phyloP scores from a whole-genome alignment of 1,140 invertebrate species.

The Cydia amplana region DNA sequence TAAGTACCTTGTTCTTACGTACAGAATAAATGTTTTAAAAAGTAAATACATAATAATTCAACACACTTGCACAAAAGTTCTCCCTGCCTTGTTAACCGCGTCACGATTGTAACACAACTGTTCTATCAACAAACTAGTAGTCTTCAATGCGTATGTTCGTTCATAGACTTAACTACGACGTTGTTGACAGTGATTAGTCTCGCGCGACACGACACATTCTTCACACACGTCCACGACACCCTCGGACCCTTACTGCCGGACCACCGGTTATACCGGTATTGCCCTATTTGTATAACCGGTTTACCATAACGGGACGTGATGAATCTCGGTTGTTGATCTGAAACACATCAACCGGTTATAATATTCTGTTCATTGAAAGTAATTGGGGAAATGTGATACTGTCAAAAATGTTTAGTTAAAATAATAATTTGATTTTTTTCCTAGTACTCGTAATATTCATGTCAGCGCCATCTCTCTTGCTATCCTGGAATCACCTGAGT shows the following conservation, averaged over 20 bases:
- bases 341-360: background rate
- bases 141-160: constrained; percentile 13
- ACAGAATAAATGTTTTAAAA: no score
- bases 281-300: constrained; percentile 49
- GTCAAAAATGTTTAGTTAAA: background rate
- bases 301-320: constrained; percentile 46
- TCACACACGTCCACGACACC: constrained; percentile 47
- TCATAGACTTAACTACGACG: constrained; percentile 42
- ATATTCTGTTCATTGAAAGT: background rate
- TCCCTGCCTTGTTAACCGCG: no score
- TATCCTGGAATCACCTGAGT: no score
- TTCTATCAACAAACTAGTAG: no score
- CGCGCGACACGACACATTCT: constrained; percentile 39
- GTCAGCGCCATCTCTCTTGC: no score
- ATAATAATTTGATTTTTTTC: no score
- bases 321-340: constrained; percentile 30
- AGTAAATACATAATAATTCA: no score
- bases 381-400: background rate
- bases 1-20: no score
- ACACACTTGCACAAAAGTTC: no score
- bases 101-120: no score
- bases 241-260: constrained; percentile 42
- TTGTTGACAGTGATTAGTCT: constrained; percentile 46
- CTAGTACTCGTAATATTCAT: no score
- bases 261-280: constrained; percentile 48